Base-by-base conservation (phyloP, 2,888 invertebrate genomes). In the Hypselothyrea guttata region DNA sequence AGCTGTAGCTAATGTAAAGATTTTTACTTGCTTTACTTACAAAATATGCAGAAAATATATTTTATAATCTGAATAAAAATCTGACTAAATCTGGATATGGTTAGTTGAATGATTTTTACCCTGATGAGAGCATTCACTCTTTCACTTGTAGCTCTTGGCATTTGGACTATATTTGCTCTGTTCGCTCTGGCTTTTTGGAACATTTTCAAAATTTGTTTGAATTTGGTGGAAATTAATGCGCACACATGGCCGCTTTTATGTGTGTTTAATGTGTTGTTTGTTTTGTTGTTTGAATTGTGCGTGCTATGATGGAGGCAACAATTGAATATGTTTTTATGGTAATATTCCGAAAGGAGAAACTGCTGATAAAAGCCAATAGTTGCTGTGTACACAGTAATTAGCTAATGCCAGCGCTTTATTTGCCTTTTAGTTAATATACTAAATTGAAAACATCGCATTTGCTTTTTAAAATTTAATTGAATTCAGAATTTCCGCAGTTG, bases 161-260 rank as follows among this genome's bases (percentile, higher is more conserved):
- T 28, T 11, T 7, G 33, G 22, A 12, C 41, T 49, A 27, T 34
- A 55, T 40, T 37, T 57, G 33, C 1, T 30, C 35, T 57, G 37
- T 27, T 38, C 38, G 18, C 4, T 52, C 12, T 42, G 28, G 4
- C 16, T 49, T 22, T 52, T 31, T 49, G 34, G 28, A 53, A 44
- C 31, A 38, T 9, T 49, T 33, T 63, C 35, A 55, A 60, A 51
- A 52, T 47, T 59, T 44, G 49, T 64, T 64, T 60, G 47, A 47
- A 59, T 55, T 48, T 22, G 51, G 54, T 60, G 42, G 42, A 52
- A 64, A 64, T 64, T 64, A 60, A 60, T 60, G 64, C 64, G 55
- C 64, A 64, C 64, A 64, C 64, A 64, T 64, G 64, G 64, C 55
- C 12, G 44, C 22, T 34, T 34, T 57, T 49, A 51, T 42, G 15